Evolutionary conservation across 2,888 invertebrate genomes (phyloP).

Genomic region (Sarcophaga caerulescens): DNA sequence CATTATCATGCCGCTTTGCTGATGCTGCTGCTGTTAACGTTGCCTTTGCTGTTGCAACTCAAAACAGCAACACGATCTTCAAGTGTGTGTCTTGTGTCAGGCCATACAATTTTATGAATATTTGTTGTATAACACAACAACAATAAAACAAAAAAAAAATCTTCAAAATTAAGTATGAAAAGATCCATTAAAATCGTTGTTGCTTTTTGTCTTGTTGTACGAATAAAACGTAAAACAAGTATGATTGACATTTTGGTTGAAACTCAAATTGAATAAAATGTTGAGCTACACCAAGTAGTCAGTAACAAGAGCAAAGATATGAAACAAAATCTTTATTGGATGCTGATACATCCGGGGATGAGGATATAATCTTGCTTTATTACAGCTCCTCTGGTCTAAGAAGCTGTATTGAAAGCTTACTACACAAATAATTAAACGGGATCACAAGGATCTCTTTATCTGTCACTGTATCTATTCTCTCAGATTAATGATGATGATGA

Average conservation of each 20-base stretch:
- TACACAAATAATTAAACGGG: too few species aligned
- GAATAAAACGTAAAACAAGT: slow-evolving; percentile 53
- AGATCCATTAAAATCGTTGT: slow-evolving; percentile 42
- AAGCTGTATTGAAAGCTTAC: too few species aligned
- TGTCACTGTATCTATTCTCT: too few species aligned
- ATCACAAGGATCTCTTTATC: too few species aligned
- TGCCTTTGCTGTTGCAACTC: background rate
- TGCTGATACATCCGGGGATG: too few species aligned
- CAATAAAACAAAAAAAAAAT: background rate
- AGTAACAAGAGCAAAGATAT: background rate
- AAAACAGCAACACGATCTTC: background rate
- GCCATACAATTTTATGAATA: background rate
- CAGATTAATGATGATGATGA: too few species aligned
- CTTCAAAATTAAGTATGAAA: slow-evolving; percentile 54
- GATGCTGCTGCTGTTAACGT: background rate
- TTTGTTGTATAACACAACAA: background rate
- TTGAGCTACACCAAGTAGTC: slow-evolving; percentile 22
- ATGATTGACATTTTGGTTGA: slow-evolving; percentile 55
- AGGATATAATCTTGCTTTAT: too few species aligned
- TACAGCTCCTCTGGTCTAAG: too few species aligned
- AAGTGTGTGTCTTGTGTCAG: background rate
- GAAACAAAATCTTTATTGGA: too few species aligned
- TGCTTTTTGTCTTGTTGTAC: background rate
- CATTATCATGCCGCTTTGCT: slow-evolving; percentile 50
- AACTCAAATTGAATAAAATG: background rate